Conservation (phyloP, 2,113 vertebrate genomes). For the Varanus salvator region DNA sequence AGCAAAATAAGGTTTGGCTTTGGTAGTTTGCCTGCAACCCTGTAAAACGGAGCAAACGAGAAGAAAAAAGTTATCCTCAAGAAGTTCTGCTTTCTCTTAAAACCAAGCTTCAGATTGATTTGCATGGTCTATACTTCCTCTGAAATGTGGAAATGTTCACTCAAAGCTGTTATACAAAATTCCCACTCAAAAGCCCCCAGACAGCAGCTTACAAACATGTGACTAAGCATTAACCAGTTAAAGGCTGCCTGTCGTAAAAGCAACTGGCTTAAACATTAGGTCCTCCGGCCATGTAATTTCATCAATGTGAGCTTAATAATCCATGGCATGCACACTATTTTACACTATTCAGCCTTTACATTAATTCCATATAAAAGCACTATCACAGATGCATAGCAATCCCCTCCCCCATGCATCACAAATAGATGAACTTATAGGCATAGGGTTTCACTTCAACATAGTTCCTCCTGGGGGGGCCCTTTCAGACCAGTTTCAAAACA, state of each 20-base stretch:
- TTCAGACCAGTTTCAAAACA: not conserved
- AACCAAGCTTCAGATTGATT: slow-evolving; percentile 9
- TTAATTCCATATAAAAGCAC: not conserved
- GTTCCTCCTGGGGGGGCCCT: not conserved
- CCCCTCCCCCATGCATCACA: not conserved
- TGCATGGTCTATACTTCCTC: slow-evolving; percentile 40
- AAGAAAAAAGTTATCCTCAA: not conserved
- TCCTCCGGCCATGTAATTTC: not conserved
- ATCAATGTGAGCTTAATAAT: not conserved
- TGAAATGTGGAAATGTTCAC: slow-evolving; percentile 43
- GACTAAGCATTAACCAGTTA: not conserved
- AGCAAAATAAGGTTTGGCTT: slow-evolving; percentile 82
- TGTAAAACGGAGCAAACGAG: slow-evolving; percentile 54
- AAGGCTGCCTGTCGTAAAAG: not conserved
- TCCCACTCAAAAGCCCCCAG: slow-evolving; percentile 61
- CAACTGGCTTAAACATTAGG: not conserved
- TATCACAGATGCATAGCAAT: not conserved
- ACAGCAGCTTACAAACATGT: not conserved
- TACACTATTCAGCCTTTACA: not conserved
- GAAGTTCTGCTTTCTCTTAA: slow-evolving; percentile 40
- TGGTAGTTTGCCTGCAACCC: slow-evolving; percentile 84
- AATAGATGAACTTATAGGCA: not conserved
- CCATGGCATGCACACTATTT: accelerated
- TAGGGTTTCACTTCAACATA: not conserved
- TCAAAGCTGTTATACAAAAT: slow-evolving; percentile 60